Percentiles rank a stretch among this genome's conserved stretches.
phyloP scores from a whole-genome alignment of 2,797 vertebrate genomes.

The Coregonus ussuriensis region DNA sequence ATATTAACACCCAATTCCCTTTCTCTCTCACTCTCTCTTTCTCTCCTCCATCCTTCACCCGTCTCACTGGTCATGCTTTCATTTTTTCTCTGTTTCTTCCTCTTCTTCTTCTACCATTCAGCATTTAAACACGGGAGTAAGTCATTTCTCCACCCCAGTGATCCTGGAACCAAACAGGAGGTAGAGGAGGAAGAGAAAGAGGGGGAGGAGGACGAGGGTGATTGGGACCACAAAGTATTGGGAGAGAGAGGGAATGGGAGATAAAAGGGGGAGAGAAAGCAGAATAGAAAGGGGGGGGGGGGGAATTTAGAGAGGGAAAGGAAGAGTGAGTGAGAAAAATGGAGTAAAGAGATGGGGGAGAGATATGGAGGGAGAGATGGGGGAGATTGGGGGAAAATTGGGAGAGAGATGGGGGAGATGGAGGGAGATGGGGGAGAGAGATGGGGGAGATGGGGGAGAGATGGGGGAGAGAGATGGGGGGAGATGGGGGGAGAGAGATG shows the following conservation, averaged over 20 bases:
- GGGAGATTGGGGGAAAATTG: too few species aligned
- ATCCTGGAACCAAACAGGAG: slow-evolving; percentile 7
- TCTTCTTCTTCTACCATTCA: slow-evolving; percentile 31
- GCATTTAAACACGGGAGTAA: slow-evolving; percentile 47
- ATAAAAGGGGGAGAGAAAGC: not conserved
- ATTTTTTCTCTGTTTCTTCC: slow-evolving; percentile 32
- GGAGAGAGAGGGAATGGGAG: not conserved
- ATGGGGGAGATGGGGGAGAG: too few species aligned
- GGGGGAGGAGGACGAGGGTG: not conserved
- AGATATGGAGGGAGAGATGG: too few species aligned
- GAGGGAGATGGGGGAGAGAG: too few species aligned
- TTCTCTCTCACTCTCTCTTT: slow-evolving; percentile 38
- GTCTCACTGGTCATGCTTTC: not conserved
- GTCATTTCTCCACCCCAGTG: slow-evolving; percentile 45
- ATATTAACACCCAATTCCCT: slow-evolving; percentile 70
- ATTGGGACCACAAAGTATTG: slow-evolving; percentile 32
- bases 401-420: too few species aligned
- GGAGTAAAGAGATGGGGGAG: too few species aligned
- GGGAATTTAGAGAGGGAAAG: too few species aligned
- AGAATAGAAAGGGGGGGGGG: too few species aligned
- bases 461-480: too few species aligned
- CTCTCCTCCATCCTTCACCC: not conserved
- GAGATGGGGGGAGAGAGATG: too few species aligned
- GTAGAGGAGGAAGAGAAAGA: slow-evolving; percentile 7
- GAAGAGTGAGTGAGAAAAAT: too few species aligned